phyloP scores from a whole-genome alignment of 2,797 vertebrate species.

The Macroramphosus scolopax region DNA sequence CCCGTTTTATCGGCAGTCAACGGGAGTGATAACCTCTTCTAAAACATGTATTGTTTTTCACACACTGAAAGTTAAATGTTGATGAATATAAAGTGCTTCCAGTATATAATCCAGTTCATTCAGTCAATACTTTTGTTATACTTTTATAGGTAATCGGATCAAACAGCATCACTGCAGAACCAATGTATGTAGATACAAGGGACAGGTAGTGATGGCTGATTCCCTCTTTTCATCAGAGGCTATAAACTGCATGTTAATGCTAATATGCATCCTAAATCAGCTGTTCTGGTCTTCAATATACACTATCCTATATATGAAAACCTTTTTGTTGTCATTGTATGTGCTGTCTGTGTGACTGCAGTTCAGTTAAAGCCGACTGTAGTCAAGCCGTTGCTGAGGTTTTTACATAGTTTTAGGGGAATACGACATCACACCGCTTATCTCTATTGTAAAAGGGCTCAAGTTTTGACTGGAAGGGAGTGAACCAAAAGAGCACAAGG shows the following conservation, averaged over 20 bases:
- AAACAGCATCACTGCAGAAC: too few species aligned
- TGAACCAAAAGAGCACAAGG: conserved; percentile 80
- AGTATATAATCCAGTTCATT: conserved; percentile 23
- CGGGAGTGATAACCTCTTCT: too few species aligned
- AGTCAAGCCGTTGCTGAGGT: conserved; percentile 22
- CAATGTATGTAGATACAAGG: too few species aligned
- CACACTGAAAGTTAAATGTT: conserved; percentile 25
- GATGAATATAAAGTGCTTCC: conserved; percentile 60
- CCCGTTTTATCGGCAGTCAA: neutral
- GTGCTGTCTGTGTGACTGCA: conserved; percentile 36
- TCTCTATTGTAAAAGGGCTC: conserved; percentile 56
- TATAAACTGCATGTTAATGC: conserved; percentile 61
- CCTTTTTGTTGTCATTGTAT: conserved; percentile 21
- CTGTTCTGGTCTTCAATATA: conserved; percentile 36
- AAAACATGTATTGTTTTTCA: conserved; percentile 8
- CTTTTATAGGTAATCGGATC: conserved; percentile 7
- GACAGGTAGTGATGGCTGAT: too few species aligned
- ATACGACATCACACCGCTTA: conserved; percentile 13
- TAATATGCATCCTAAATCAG: conserved; percentile 44
- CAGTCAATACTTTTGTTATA: conserved; percentile 2
- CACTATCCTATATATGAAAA: conserved; percentile 17
- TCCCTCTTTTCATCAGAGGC: conserved; percentile 19
- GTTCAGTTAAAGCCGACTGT: conserved; percentile 25
- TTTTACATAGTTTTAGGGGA: conserved; percentile 34
- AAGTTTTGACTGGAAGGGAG: conserved; percentile 24